Conservation (phyloP, 2,888 invertebrate species). For the Hirtodrosophila histrioides region DNA sequence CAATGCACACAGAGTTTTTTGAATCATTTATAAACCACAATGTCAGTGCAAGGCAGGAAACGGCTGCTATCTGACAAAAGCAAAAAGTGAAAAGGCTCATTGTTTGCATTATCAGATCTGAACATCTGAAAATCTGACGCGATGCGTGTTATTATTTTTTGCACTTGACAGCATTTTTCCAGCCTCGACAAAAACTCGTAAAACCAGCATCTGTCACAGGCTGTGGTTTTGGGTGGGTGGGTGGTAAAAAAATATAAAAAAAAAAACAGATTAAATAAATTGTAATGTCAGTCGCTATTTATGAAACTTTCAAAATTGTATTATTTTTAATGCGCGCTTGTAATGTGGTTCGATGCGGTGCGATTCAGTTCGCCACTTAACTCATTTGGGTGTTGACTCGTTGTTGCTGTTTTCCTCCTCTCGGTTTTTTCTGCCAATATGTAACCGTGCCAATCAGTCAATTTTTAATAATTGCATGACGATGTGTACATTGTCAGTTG, state of each 20-base stretch:
- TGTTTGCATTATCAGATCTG: conserved; percentile 69
- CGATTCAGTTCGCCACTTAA: conserved; percentile 63
- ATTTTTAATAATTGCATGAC: conserved; percentile 66
- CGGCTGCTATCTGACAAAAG: conserved; percentile 18
- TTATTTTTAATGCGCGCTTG: conserved; percentile 61
- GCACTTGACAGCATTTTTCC: conserved; percentile 54
- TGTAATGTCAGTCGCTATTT: conserved; percentile 55
- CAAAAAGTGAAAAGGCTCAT: conserved; percentile 40
- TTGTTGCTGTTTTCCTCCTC: conserved; percentile 18
- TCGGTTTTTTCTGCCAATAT: conserved; percentile 24
- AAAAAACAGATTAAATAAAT: conserved; percentile 35
- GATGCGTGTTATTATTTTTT: conserved; percentile 74
- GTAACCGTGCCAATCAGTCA: conserved; percentile 56
- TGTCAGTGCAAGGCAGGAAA: conserved; percentile 7
- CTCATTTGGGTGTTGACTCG: conserved; percentile 59
- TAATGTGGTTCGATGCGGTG: conserved; percentile 58
- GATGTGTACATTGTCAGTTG: conserved; percentile 56
- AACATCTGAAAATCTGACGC: conserved; percentile 68
- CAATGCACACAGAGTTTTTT: conserved; percentile 39
- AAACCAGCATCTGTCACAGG: conserved; percentile 10
- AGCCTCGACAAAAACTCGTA: conserved; percentile 32
- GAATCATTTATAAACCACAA: conserved; percentile 51
- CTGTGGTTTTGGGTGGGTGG: conserved; percentile 1
- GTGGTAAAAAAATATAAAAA: conserved; percentile 15
- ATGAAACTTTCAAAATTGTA: conserved; percentile 69